Base-by-base conservation (phyloP, 2,888 invertebrate species). In the Sylvicola cinctus region DNA sequence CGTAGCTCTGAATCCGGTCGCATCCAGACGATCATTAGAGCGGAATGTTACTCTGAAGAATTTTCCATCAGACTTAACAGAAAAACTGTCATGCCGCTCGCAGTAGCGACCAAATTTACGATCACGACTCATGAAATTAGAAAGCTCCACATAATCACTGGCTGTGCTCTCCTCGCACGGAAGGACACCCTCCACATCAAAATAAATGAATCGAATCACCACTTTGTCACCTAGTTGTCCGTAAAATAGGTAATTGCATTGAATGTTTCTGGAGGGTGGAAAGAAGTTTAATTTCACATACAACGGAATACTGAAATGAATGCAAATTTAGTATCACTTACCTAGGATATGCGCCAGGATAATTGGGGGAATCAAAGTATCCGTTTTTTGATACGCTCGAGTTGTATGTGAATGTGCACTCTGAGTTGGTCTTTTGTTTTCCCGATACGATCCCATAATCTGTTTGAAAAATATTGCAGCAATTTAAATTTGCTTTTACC, bases 71-170 rank as follows among this genome's bases (percentile, higher is more conserved):
- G 91, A 91, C 45, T 76, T 74, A 28, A 85, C 70, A 49, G 76
- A 73, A 51, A 84, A 80, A 47, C 78, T 77, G 5, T 48, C 44
- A 20, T 47, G 43, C 38, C 52, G 74, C 6, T 93, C 93, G 54
- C 95, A 96, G 54, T 84, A 78, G 48, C 85, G 70, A 32, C 76
- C 70, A 57, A 80, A 85, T 55, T 88, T 87, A 49, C 83, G 69
- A 61, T 96, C 95, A 44, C 77, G 71, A 40, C 81, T 74, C 67
- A 83, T 73, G 53, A 79, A 88, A 63, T 95, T 96, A 31, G 91
- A 91, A 60, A 96, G 90, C 55, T 93, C 87, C 34, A 96, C 83
- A 58, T 80, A 93, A 59, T 96, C 96, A 50, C 91, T 93, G 29
- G 87, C 84, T 3, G 90, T 81, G 31, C 74, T 70, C 37, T 81